These are phyloP conservation scores for Chaetoderma sp. DNA, from an alignment of 2,888 invertebrate genomes.

Conservation along the genomic window DNA sequence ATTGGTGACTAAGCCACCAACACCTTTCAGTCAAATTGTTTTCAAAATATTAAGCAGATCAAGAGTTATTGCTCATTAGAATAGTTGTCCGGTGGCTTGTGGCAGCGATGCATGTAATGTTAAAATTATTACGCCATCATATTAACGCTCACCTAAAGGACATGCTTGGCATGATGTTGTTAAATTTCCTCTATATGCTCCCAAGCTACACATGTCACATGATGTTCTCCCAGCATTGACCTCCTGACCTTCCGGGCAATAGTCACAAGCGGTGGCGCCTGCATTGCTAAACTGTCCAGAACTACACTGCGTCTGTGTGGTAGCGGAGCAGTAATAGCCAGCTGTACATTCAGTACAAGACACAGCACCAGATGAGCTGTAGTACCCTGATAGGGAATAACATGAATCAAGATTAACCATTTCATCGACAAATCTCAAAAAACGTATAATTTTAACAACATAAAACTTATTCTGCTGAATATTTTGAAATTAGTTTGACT, in stretches of 20 bases:
- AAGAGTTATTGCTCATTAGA: too few relatives aligned
- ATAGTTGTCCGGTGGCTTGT: too few relatives aligned
- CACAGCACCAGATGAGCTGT: conserved; percentile 15
- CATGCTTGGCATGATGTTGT: conserved; percentile 46
- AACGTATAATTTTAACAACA: too few relatives aligned
- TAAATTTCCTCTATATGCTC: conserved; percentile 44
- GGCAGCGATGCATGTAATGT: too few relatives aligned
- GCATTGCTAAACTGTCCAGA: conserved; percentile 48
- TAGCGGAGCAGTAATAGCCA: conserved; percentile 38
- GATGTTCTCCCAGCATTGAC: conserved; percentile 42
- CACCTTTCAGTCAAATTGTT: neutral
- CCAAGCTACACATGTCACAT: conserved; percentile 46
- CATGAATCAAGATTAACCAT: too few relatives aligned
- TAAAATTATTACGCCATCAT: neutral
- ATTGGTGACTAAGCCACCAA: neutral
- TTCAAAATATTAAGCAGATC: neutral
- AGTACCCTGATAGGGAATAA: conserved; percentile 1
- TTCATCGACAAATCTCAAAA: too few relatives aligned
- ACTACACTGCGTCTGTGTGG: conserved; percentile 47
- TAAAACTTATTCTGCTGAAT: too few relatives aligned
- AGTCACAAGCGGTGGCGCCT: conserved; percentile 5
- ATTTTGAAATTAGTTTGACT: too few relatives aligned
- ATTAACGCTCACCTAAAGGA: conserved; percentile 42
- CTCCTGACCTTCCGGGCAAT: conserved; percentile 49
- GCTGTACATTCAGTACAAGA: conserved; percentile 51